A percentile compares a stretch with the other conserved stretches of the same genome.
Evolutionary conservation across 2,797 vertebrate genomes (phyloP).

Genomic region (Nyctalus aviator): DNA sequence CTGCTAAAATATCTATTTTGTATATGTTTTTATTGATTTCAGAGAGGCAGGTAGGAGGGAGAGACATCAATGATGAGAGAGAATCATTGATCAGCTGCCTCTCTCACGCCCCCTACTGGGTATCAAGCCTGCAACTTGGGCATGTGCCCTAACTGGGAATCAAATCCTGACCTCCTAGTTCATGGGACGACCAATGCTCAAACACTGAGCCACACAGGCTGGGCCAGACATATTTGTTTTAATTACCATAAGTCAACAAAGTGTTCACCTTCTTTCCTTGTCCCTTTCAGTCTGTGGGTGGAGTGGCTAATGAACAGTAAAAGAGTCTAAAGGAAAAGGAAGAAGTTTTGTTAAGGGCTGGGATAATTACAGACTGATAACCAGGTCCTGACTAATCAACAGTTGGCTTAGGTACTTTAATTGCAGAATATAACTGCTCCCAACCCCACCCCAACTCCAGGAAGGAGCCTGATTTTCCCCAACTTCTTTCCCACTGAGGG

Average conservation of each 20-base stretch:
- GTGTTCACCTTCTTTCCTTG: background rate
- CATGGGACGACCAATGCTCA: too few relatives aligned
- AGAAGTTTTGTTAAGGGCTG: conserved; percentile 20
- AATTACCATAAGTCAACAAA: too few relatives aligned
- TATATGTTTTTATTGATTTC: too few relatives aligned
- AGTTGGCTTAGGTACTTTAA: background rate
- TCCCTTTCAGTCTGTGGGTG: conserved; percentile 22
- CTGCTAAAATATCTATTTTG: background rate
- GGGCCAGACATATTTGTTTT: too few relatives aligned
- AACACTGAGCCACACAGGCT: too few relatives aligned
- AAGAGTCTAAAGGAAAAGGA: conserved; percentile 55
- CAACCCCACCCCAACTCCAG: background rate
- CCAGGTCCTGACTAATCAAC: background rate
- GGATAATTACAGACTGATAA: conserved; percentile 46
- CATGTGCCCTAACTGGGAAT: too few relatives aligned
- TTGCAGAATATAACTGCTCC: background rate
- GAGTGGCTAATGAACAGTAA: conserved; percentile 47
- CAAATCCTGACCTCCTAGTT: too few relatives aligned
- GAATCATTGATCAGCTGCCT: too few relatives aligned
- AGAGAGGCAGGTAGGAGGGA: too few relatives aligned
- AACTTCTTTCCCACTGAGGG: background rate
- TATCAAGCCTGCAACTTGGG: too few relatives aligned
- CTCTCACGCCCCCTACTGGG: too few relatives aligned
- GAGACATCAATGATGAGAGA: too few relatives aligned
- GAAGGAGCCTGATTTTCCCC: background rate